A percentile compares a stretch with the other conserved stretches of the same genome.
phyloP scores from a whole-genome alignment of 2,797 vertebrate genomes.

The Sebastes ruberrimus region DNA sequence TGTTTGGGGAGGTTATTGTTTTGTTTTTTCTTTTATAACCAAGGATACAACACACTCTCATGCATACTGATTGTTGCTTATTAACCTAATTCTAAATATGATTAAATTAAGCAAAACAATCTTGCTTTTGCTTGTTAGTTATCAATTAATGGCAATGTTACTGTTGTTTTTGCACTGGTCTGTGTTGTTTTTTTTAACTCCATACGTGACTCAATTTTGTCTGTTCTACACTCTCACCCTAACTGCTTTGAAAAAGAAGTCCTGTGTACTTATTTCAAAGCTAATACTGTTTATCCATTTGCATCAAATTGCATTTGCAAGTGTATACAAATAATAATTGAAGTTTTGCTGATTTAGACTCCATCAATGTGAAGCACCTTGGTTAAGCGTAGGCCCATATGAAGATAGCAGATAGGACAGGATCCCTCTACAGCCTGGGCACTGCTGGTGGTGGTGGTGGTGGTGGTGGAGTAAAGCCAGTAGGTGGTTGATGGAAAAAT shows the following conservation, averaged over 20 bases:
- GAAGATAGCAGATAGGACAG: background rate
- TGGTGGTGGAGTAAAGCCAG: background rate
- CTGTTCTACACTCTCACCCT: background rate
- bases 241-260: background rate
- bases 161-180: slow-evolving; percentile 2
- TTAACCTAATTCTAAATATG: slow-evolving; percentile 38
- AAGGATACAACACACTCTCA: slow-evolving; percentile 21
- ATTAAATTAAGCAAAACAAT: slow-evolving; percentile 25
- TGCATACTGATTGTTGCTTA: slow-evolving; percentile 34
- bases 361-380: background rate
- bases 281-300: background rate
- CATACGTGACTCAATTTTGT: slow-evolving; percentile 8
- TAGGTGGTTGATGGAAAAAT: background rate
- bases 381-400: background rate
- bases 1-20: slow-evolving; percentile 31
- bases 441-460: background rate
- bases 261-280: background rate
- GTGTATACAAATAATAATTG: background rate
- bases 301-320: background rate
- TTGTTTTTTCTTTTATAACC: slow-evolving; percentile 18
- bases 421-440: background rate
- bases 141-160: slow-evolving; percentile 16
- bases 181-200: slow-evolving; percentile 23
- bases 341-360: background rate
- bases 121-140: slow-evolving; percentile 27